Percentiles rank a stretch among this genome's conserved stretches.
Evolutionary conservation across 1,140 invertebrate species (phyloP).

Genomic region (Rhagoletis pomonella): DNA sequence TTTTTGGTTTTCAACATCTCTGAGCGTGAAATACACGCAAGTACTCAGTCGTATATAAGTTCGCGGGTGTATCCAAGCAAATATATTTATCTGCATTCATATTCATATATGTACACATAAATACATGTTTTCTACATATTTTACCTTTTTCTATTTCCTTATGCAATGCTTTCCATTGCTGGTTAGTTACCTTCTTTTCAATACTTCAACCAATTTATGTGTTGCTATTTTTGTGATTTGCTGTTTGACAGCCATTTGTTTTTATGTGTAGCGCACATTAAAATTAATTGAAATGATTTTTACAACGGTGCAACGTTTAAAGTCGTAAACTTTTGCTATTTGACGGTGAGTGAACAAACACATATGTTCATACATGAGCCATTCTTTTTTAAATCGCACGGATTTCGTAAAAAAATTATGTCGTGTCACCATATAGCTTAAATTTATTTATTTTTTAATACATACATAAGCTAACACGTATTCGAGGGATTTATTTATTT

Average conservation of each 20-base stretch:
- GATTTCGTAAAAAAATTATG: no score
- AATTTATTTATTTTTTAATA: no score
- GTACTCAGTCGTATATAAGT: neutral
- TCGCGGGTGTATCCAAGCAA: neutral
- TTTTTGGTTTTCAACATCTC: no score
- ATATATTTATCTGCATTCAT: neutral
- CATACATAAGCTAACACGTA: neutral
- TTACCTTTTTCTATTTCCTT: no score
- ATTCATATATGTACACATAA: neutral
- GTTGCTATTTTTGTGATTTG: neutral
- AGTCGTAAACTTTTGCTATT: slow-evolving; percentile 38
- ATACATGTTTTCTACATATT: no score
- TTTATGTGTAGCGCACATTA: slow-evolving; percentile 5
- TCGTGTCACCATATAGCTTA: no score
- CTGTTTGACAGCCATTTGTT: neutral
- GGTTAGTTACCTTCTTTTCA: neutral
- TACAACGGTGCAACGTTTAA: slow-evolving; percentile 35
- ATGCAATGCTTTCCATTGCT: no score
- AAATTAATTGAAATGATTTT: slow-evolving; percentile 50
- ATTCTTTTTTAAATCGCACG: no score
- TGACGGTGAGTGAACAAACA: slow-evolving; percentile 15
- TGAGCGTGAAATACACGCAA: neutral
- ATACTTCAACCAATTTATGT: neutral
- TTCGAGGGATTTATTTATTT: neutral
- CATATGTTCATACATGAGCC: no score